A percentile compares a stretch with the other conserved stretches of the same genome.
Conservation (phyloP, 2,113 vertebrate species). For the Bothrops jararaca region DNA sequence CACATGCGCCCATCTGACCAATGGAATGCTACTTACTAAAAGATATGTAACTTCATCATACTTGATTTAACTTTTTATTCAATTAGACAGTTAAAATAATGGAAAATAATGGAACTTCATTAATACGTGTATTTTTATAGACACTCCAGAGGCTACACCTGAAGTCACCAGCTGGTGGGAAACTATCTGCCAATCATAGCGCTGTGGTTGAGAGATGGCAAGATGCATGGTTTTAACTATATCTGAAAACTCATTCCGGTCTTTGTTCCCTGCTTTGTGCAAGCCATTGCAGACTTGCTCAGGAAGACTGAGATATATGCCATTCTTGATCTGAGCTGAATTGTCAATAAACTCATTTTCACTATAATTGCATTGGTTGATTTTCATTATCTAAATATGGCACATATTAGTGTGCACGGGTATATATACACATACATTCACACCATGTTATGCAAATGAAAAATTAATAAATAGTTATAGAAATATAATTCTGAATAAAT, state of each 20-base stretch:
- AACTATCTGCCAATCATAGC: not conserved
- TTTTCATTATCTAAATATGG: not conserved
- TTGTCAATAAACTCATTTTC: not conserved
- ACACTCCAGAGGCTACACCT: not conserved
- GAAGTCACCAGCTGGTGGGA: not conserved
- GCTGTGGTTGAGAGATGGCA: not conserved
- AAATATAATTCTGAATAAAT: conserved; percentile 43
- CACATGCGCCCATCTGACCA: not conserved
- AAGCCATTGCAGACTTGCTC: not conserved
- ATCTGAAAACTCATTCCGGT: not conserved
- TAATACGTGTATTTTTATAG: not conserved
- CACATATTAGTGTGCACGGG: not conserved
- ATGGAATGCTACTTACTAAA: not conserved
- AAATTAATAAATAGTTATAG: conserved; percentile 36
- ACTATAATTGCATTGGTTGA: not conserved
- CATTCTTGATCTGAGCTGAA: not conserved
- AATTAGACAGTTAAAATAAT: not conserved
- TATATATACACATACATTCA: not conserved
- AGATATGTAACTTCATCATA: not conserved
- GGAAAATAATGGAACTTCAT: not conserved
- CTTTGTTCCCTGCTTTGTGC: not conserved
- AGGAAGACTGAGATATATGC: not conserved
- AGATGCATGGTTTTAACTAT: not conserved
- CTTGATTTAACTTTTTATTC: not conserved
- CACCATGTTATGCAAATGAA: fast-evolving